phyloP scores from a whole-genome alignment of 1,140 invertebrate genomes.

The Harlomillsia oculata region DNA sequence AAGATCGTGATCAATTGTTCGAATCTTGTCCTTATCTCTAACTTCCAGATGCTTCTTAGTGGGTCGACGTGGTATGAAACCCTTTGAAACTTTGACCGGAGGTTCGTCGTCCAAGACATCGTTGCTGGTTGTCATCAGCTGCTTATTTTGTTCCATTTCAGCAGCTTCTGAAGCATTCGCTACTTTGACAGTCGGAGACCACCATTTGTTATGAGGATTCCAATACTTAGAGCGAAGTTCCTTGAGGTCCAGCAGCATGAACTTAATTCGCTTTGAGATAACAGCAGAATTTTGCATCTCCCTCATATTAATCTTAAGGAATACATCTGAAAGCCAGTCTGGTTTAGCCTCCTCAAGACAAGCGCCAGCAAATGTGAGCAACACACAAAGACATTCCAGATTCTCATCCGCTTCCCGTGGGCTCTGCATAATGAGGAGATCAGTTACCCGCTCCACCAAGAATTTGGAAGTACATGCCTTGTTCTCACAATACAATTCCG shows the following conservation, averaged over 20 bases:
- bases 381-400: conserved; percentile 27
- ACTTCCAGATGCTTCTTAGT: neutral
- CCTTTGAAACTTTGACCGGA: neutral
- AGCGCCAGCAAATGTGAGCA: conserved; percentile 27
- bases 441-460: conserved; percentile 14
- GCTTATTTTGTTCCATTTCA: neutral
- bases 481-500: conserved; percentile 27
- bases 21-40: neutral
- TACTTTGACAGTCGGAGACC: conserved; percentile 21
- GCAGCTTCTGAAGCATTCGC: neutral
- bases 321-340: conserved; percentile 24
- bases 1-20: conserved; percentile 13
- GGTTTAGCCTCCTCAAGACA: conserved; percentile 17
- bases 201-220: conserved; percentile 32
- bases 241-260: conserved; percentile 31
- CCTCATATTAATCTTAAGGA: conserved; percentile 9
- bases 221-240: conserved; percentile 27
- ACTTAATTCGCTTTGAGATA: conserved; percentile 29
- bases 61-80: neutral
- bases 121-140: neutral
- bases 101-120: neutral
- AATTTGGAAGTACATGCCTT: conserved; percentile 27
- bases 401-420: conserved; percentile 10
- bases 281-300: conserved; percentile 6
- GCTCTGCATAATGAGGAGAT: conserved; percentile 14